Evolutionary conservation across 1,140 invertebrate genomes (phyloP), one percentile per base, ranked within the genome.

Genomic region (Diorhabda sublineata): DNA sequence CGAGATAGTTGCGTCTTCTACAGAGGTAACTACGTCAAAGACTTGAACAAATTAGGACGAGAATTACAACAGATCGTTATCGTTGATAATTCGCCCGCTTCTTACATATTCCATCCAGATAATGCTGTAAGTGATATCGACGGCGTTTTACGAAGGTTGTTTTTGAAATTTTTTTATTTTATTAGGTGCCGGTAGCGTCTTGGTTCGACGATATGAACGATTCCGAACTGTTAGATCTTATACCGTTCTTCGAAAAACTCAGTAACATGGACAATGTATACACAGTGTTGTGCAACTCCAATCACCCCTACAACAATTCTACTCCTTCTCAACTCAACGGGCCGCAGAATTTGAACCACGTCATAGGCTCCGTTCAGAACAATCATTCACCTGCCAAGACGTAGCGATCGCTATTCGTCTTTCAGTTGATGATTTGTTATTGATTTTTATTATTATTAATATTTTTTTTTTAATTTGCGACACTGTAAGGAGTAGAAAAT

Each of bases 21-120:
- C 87, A 89, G 95, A 81, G 98, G 98, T 75, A 99, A 99, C 87
- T 99, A 99, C 86, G 97, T 99, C 74, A 99, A 99, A 87, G 98
- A 99, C 87, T 89, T 99, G 74, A 97, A 97, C 85, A 94, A 96
- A 81, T 85, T 99, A 73, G 98, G 98, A 58, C 87, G 98, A 73
- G 96, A 98, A 84, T 87, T 99, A 78, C 91, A 95, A 77, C 92
- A 96, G 84, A 96, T 99, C 79, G 91, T 99, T 78, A 99, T 99
- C 80, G 93, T 99, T 71, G 98, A 99, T 86, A 99, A 99, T 87
- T 99, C 97, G 76, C 98, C 98, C 76, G 97, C 96, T 77, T 98
- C 96, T 69, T 99, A 99, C 85, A 97, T 98, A 86, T 99, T 99
- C 91, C 98, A 99, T 91, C 97, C 98, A 81, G 95, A 99, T 83